Percentiles rank a stretch among this genome's conserved stretches.
These are phyloP conservation scores for Mesorhabditis spiculigera DNA, from an alignment of 2,888 invertebrate genomes.

Conservation along the genomic window DNA sequence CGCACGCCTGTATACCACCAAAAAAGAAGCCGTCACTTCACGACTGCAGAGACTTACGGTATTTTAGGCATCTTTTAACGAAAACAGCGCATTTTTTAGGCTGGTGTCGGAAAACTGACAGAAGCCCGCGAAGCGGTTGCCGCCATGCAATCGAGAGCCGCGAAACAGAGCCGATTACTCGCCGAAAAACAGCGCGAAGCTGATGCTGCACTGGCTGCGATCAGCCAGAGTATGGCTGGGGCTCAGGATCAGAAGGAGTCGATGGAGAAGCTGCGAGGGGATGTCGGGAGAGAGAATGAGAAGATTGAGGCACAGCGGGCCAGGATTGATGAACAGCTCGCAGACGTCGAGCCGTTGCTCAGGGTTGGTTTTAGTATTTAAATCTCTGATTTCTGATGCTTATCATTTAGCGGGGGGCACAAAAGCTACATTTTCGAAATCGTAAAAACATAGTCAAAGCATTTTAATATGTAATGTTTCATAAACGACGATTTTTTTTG, in stretches of 20 bases:
- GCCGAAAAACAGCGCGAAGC: constrained; percentile 83
- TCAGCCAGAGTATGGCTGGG: constrained; percentile 84
- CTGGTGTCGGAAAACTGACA: constrained; percentile 83
- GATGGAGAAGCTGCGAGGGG: constrained; percentile 76
- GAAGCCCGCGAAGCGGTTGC: constrained; percentile 83
- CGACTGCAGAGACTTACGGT: constrained; percentile 70
- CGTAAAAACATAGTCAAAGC: too few species aligned
- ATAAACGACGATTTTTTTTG: too few species aligned
- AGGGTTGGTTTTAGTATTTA: constrained; percentile 16
- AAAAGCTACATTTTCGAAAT: too few species aligned
- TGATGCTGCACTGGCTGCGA: constrained; percentile 84
- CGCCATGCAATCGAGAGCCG: constrained; percentile 80
- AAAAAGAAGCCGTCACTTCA: constrained; percentile 67
- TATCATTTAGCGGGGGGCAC: too few species aligned
- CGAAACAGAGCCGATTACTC: constrained; percentile 73
- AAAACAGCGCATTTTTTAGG: constrained; percentile 64
- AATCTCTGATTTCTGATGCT: neutral
- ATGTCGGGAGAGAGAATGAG: constrained; percentile 82
- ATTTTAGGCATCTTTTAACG: constrained; percentile 3
- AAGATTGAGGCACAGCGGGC: constrained; percentile 78
- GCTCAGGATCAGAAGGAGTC: constrained; percentile 87
- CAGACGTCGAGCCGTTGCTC: constrained; percentile 65
- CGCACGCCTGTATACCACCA: constrained; percentile 67
- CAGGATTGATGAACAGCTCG: constrained; percentile 82
- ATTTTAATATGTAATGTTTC: too few species aligned